phyloP scores from a whole-genome alignment of 2,888 invertebrate genomes.

The Netelia virgata region DNA sequence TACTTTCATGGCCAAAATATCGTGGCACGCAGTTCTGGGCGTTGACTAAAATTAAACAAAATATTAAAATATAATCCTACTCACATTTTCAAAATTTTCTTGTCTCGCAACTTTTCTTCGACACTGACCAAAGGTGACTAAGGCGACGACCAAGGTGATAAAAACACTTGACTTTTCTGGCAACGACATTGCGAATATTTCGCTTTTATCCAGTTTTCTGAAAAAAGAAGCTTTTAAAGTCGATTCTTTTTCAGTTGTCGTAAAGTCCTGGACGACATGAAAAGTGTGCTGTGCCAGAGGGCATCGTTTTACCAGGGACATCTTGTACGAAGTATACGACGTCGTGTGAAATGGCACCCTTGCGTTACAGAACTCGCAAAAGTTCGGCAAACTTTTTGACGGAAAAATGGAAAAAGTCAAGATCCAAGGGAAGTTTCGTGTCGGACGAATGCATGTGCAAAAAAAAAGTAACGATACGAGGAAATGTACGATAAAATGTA shows the following conservation, averaged over 20 bases:
- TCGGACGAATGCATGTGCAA: neutral
- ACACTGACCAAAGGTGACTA: slow-evolving; percentile 11
- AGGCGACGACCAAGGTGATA: neutral
- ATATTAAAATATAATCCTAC: neutral
- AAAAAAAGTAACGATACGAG: neutral
- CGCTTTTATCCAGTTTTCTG: neutral
- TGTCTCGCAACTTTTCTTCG: neutral
- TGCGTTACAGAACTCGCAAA: no score
- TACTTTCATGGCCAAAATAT: slow-evolving; percentile 74
- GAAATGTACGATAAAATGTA: neutral
- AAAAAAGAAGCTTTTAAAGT: neutral
- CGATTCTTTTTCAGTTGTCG: neutral
- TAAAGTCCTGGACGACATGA: neutral
- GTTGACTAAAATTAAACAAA: slow-evolving; percentile 54
- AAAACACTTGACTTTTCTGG: neutral
- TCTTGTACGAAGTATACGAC: no score
- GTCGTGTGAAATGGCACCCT: no score
- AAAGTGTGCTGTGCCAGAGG: neutral
- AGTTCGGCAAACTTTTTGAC: no score
- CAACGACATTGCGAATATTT: neutral
- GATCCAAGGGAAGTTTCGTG: neutral
- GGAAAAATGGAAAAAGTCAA: no score
- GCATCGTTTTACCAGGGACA: no score
- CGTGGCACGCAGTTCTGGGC: slow-evolving; percentile 74
- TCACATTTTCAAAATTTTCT: neutral